Conservation (phyloP, 2,888 invertebrate species). For the Drosophila multiciliata region DNA sequence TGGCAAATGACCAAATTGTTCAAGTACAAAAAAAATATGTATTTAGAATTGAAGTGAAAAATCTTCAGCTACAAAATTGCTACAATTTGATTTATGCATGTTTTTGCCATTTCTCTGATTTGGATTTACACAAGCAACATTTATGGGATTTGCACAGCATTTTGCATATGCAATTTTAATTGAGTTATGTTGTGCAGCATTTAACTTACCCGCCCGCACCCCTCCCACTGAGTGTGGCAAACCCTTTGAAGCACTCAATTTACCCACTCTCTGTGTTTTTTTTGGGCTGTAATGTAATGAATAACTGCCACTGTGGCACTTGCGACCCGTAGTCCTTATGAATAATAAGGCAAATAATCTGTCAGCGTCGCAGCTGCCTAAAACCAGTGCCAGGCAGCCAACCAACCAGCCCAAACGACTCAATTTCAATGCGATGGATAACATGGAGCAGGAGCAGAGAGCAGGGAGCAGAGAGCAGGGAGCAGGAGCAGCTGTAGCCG, state of each 20-base stretch:
- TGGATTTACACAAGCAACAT: constrained; percentile 10
- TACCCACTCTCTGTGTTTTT: constrained; percentile 21
- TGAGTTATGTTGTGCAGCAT: constrained; percentile 24
- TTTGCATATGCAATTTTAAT: constrained; percentile 17
- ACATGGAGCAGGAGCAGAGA: constrained; percentile 5
- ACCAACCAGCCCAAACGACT: constrained; percentile 66
- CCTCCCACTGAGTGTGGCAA: constrained; percentile 25
- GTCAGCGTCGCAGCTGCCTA: constrained; percentile 76
- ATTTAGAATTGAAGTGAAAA: not conserved
- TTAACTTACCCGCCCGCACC: not conserved
- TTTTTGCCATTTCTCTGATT: constrained; percentile 16
- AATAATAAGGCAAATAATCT: constrained; percentile 82
- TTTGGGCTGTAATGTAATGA: constrained; percentile 42
- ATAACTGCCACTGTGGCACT: constrained; percentile 45
- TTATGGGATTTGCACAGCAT: not conserved
- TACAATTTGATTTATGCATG: not conserved
- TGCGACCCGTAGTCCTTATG: constrained; percentile 63
- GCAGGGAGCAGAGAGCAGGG: not conserved
- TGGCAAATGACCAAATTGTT: not conserved
- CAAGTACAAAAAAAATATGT: not conserved
- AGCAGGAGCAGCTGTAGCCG: constrained; percentile 5
- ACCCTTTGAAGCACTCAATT: constrained; percentile 18
- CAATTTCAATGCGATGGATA: constrained; percentile 57
- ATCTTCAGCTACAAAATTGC: not conserved
- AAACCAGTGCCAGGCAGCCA: constrained; percentile 31